Base-by-base conservation (phyloP, 1,140 invertebrate genomes). In the Hypsibius dujardini region DNA sequence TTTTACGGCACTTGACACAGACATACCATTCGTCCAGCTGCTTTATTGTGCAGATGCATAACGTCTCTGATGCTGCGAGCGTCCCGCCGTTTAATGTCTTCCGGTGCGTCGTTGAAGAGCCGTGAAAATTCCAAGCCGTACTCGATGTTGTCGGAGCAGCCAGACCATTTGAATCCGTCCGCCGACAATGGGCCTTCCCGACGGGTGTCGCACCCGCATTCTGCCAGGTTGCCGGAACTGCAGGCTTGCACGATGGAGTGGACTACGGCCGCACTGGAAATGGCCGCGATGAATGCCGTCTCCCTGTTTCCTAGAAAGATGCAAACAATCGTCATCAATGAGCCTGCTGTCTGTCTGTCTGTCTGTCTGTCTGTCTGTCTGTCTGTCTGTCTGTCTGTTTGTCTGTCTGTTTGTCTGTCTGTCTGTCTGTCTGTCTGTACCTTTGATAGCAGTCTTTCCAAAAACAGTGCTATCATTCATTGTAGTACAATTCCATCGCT, bases 401-500 rank as follows among this genome's bases (percentile, higher is more conserved):
- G 50, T 56, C 7, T 56, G n/a, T 7, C 50, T 56, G n/a, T n/a
- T 7, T 7, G 50, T n/a, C n/a, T 7, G 50, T 7, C 7, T 7
- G 7, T 7, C n/a, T 7, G 7, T n/a, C 7, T 56, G 50, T 56
- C n/a, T 56, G 7, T 56, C 50, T 56, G 7, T n/a, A 81, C 89
- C 89, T 86, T 86, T 86, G 71, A 81, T 76, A 46, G 92, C 90
- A 76, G 93, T 92, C 82, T 91, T 92, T 71, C 90, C 90, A 76
- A 93, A 93, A 46, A 93, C 83, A 76, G 87, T 89, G 72, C 83
- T 83, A 79, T 90, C 46, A 72, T 79, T 75, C 47, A 76, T 75
- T 2, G 79, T 78, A 0, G 81, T 78, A 73, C 84, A 85, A 76
- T 85, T 85, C 84, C 84, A 85, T 46, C 83, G 76, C 74, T 85